A percentile compares a stretch with the other conserved stretches of the same genome.
These are phyloP conservation scores for Herminia tarsipennalis DNA, from an alignment of 2,888 invertebrate genomes.

Conservation along the genomic window DNA sequence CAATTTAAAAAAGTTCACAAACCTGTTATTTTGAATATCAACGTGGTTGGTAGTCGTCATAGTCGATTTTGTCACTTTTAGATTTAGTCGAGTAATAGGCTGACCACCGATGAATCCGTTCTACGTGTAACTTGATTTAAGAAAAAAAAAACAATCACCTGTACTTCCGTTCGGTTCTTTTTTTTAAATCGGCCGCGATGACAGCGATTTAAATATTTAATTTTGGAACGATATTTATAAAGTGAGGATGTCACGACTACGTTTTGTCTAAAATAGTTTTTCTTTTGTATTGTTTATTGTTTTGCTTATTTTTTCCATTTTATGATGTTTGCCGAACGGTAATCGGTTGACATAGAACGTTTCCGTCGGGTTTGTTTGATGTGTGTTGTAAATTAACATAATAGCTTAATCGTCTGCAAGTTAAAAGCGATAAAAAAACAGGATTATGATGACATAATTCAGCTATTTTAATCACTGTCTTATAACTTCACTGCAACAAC, in stretches of 20 bases:
- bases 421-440: background rate
- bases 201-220: conserved; percentile 57
- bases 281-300: conserved; percentile 29
- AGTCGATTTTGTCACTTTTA: conserved; percentile 44
- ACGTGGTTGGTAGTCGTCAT: conserved; percentile 14
- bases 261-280: conserved; percentile 34
- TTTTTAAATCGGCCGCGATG: conserved; percentile 56
- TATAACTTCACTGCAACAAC: no score
- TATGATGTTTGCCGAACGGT: conserved; percentile 35
- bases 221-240: conserved; percentile 47
- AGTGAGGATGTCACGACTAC: conserved; percentile 44
- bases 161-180: conserved; percentile 62
- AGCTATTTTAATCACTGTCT: no score
- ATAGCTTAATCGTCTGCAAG: background rate
- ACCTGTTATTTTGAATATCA: conserved; percentile 43
- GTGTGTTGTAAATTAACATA: background rate
- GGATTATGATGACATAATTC: background rate
- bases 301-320: conserved; percentile 27
- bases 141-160: conserved; percentile 57
- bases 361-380: conserved; percentile 17
- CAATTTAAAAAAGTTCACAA: conserved; percentile 48
- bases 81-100: conserved; percentile 42
- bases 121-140: conserved; percentile 51
- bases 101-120: conserved; percentile 59
- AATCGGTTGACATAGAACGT: conserved; percentile 10